Conservation (phyloP, 2,888 invertebrate genomes). For the Pheosia gnoma region DNA sequence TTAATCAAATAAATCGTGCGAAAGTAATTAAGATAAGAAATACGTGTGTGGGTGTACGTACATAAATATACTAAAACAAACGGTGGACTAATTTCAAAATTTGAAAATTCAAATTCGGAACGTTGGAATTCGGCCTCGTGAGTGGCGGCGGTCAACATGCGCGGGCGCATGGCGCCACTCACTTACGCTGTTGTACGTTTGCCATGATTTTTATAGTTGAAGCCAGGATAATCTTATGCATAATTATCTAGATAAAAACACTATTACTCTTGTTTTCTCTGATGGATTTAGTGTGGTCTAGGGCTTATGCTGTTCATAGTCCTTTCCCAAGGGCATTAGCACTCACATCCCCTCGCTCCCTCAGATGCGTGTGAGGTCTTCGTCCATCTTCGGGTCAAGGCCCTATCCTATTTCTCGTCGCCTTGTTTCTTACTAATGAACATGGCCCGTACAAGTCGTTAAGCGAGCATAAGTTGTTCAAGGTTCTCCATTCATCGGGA, state of each 20-base stretch:
- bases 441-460: too few relatives aligned
- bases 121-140: constrained; percentile 49
- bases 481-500: too few relatives aligned
- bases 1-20: constrained; percentile 4
- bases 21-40: constrained; percentile 4
- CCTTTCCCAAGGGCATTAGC: too few relatives aligned
- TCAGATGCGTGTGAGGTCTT: too few relatives aligned
- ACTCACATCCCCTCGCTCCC: too few relatives aligned
- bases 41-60: background rate
- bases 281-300: too few relatives aligned
- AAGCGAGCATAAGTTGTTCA: too few relatives aligned
- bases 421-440: too few relatives aligned
- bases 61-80: constrained; percentile 13
- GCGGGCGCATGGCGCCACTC: constrained; percentile 40
- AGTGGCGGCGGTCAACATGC: constrained; percentile 38
- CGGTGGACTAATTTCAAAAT: constrained; percentile 45
- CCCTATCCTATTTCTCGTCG: too few relatives aligned
- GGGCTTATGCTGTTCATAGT: too few relatives aligned
- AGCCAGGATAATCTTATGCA: background rate
- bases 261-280: too few relatives aligned
- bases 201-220: background rate
- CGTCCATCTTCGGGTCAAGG: too few relatives aligned
- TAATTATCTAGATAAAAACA: background rate
- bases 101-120: constrained; percentile 38
- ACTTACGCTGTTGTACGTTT: constrained; percentile 18